phyloP scores from a whole-genome alignment of 2,888 invertebrate species.

The Aphelenchoides bicaudatus region DNA sequence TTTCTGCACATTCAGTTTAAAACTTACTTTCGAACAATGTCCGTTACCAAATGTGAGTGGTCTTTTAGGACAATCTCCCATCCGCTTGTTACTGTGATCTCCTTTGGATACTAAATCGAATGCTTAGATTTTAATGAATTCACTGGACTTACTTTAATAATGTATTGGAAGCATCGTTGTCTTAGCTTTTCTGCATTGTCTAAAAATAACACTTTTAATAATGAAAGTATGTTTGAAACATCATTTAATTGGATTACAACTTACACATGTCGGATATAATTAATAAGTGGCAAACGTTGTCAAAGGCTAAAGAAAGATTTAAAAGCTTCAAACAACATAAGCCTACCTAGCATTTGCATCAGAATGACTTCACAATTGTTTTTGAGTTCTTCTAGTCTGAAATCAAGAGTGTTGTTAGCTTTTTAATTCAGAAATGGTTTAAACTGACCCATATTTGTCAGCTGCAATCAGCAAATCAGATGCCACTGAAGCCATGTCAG shows the following conservation, averaged over 20 bases:
- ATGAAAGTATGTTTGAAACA: too few relatives aligned
- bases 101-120: conserved; percentile 20
- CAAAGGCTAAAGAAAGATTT: conserved; percentile 45
- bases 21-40: conserved; percentile 51
- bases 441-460: conserved; percentile 55
- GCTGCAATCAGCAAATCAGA: conserved; percentile 60
- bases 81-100: conserved; percentile 31
- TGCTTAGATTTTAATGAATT: too few relatives aligned
- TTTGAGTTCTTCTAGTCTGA: conserved; percentile 57
- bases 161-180: conserved; percentile 52
- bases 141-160: too few relatives aligned
- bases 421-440: conserved; percentile 1
- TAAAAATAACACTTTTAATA: too few relatives aligned
- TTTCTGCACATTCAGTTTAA: too few relatives aligned
- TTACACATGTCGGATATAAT: conserved; percentile 58
- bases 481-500: conserved; percentile 56
- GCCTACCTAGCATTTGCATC: too few relatives aligned
- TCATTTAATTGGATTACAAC: too few relatives aligned
- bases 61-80: conserved; percentile 45
- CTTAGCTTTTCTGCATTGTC: conserved; percentile 40
- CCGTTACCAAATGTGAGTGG: conserved; percentile 55
- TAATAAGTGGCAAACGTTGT: conserved; percentile 58
- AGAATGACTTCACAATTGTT: conserved; percentile 45
- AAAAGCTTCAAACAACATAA: too few relatives aligned
- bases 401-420: conserved; percentile 19